phyloP scores from a whole-genome alignment of 2,888 invertebrate species.

The Andrena marginata region DNA sequence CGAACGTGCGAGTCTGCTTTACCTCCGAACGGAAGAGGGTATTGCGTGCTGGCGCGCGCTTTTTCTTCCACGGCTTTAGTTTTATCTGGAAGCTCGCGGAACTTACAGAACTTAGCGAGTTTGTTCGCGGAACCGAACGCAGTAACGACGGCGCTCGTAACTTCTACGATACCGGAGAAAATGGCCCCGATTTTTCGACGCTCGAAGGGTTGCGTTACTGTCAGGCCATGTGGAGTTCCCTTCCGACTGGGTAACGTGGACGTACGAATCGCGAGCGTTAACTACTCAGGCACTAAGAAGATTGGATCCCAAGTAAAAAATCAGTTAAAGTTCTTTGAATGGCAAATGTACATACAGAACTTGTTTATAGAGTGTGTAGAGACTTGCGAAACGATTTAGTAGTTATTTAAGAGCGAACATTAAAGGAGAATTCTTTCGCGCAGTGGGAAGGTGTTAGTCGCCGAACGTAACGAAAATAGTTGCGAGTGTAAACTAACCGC shows the following conservation, averaged over 20 bases:
- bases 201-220: constrained; percentile 43
- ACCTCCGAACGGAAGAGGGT: constrained; percentile 20
- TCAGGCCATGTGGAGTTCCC: constrained; percentile 24
- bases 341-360: too few relatives aligned
- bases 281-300: too few relatives aligned
- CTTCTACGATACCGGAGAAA: constrained; percentile 38
- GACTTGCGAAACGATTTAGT: constrained; percentile 38
- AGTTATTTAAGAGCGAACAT: constrained; percentile 33
- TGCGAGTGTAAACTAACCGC: constrained; percentile 33
- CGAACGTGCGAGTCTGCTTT: neutral
- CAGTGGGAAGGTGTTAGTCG: constrained; percentile 13
- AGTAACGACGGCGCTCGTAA: constrained; percentile 36
- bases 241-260: too few relatives aligned
- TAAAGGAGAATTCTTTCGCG: constrained; percentile 27
- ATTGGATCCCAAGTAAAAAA: too few relatives aligned
- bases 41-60: constrained; percentile 19
- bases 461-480: constrained; percentile 21
- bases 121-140: constrained; percentile 23
- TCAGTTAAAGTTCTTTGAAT: too few relatives aligned
- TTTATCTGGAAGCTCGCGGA: constrained; percentile 15
- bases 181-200: constrained; percentile 31
- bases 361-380: too few relatives aligned
- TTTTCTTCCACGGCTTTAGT: constrained; percentile 2
- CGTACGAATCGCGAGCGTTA: too few relatives aligned
- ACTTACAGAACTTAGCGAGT: constrained; percentile 30